Base-by-base conservation (phyloP, 2,888 invertebrate genomes). In the Apotomis capreana region DNA sequence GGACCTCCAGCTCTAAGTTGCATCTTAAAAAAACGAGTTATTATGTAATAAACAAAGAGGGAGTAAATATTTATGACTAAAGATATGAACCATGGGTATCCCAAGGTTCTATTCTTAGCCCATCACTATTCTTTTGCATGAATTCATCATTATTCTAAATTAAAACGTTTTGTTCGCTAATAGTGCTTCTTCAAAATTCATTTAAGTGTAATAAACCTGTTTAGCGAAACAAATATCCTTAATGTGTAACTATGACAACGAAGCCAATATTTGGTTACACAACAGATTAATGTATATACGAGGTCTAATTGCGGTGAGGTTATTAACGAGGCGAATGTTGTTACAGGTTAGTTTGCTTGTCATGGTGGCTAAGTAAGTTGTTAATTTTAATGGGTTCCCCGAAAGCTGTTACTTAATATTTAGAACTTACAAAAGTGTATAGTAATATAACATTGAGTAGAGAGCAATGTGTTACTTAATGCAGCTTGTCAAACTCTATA, bases 331-430 rank as follows among this genome's bases (percentile, higher is more conserved):
- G 0, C 5, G 13, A 62, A 62, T 62, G 51, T 40, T 63, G 15
- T 10, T 54, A 40, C 15, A 63, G 15, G 52, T 54, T 63, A 46
- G 63, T 40, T 54, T 52, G 54, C 63, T 54, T 15, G 63, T 63
- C 63, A 63, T 52, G 63, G 15, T 15, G 40, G 54, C 52, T 40
- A 52, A 63, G 15, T 37, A 40, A 63, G 40, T 54, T 63, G 63
- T 63, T 63, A 6, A 63, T 54, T 63, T 63, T 63, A 63, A 63
- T 63, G 52, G 63, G 13, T 54, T 58, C 58, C 37, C 9, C 6
- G 58, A 58, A n/a, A 58, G 6, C 37, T 58, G 58, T 58, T 49
- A 10, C 49, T n/a, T 37, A 12, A 37, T 37, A 37, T 37, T 58
- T 58, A 26, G 60, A 9, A 49, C 36, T 44, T 59, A 13, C 59